Evolutionary conservation across 2,113 vertebrate genomes (phyloP), one percentile per base, ranked within the genome.

Genomic region (Cynopterus brachyotis): DNA sequence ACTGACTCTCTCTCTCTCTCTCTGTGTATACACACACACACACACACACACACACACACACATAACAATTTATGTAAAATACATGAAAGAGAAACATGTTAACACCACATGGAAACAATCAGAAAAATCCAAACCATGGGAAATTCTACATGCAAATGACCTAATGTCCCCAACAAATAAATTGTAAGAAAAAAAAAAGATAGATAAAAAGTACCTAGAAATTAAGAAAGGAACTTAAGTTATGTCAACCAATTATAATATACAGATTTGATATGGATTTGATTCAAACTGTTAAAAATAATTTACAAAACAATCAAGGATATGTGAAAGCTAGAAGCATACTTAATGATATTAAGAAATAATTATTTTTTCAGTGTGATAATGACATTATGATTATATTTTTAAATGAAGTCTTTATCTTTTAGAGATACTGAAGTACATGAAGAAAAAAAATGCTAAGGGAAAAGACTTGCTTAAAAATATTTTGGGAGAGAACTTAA

Each of bases 281-380:
- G 59, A 94, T 37, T 94, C 37, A 97, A 92, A 66, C 15, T 30
- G 8, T 86, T 76, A 85, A 95, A 86, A 95, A 85, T 32, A 78
- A 64, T 70, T 87, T 73, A 80, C 40, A 85, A 88, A 75, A 93
- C 5, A 90, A 95, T 42, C 22, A 57, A 22, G 3, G 37, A 91
- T 91, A 83, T 72, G 9, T 73, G 42, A 60, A 88, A 95, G 76
- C 20, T 84, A 32, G 62, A 82, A 87, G 5, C 3, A 79, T 84
- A 95, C 24, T 59, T 73, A 60, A 66, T 72, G 22, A 87, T 91
- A 85, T 62, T 84, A 62, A 95, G 59, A 88, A 84, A 73, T 83
- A 59, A 62, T 7, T 83, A 55, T 50, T 91, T 95, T 67, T 62
- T 66, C 76, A n/a, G 9, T 67, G 11, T 85, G 28, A 72, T 64